These are phyloP conservation scores for Chironomus striatipennis DNA, from an alignment of 1,140 invertebrate genomes.

Conservation along the genomic window DNA sequence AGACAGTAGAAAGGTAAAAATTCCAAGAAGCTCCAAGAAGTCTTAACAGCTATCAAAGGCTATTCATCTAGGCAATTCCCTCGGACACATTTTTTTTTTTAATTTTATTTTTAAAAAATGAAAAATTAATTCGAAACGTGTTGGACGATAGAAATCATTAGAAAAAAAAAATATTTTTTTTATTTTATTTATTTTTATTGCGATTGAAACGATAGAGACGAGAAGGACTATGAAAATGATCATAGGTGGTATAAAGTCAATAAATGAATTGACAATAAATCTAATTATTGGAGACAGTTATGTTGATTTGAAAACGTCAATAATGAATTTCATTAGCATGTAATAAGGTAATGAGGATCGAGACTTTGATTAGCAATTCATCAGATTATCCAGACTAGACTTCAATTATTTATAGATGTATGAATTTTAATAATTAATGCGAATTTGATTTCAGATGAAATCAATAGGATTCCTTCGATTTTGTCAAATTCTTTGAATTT, in stretches of 20 bases:
- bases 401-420: no score
- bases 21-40: not conserved
- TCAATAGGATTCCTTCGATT: no score
- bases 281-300: not conserved
- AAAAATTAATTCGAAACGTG: not conserved
- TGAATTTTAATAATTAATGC: no score
- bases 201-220: no score
- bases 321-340: no score
- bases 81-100: not conserved
- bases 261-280: constrained; percentile 15
- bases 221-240: not conserved
- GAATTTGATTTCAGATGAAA: no score
- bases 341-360: no score
- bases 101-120: not conserved
- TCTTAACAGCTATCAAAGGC: not conserved
- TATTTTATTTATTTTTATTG: no score
- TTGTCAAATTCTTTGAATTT: no score
- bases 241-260: not conserved
- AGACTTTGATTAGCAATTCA: no score
- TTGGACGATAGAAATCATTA: constrained; percentile 3
- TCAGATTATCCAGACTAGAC: no score
- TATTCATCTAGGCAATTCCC: not conserved
- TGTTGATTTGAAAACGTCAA: not conserved
- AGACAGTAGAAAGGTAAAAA: not conserved
- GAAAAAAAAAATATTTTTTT: not conserved